Evolutionary conservation across 1,140 invertebrate species (phyloP).

Genomic region (Dinothrombium tinctorium): DNA sequence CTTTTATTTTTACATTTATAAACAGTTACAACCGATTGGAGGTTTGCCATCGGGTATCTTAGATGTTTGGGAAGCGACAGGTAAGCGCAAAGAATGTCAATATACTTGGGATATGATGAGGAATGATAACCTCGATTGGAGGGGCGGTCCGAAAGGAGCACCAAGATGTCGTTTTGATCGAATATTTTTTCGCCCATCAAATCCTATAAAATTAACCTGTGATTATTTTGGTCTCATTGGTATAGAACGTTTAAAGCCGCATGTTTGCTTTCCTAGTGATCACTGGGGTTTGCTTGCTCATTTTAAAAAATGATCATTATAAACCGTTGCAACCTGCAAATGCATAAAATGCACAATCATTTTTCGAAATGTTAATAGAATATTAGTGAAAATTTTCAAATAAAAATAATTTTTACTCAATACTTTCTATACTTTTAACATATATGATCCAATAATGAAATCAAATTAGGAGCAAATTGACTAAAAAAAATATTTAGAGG

Average conservation of each 20-base stretch:
- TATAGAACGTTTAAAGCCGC: conserved; percentile 26
- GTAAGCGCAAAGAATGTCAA: conserved; percentile 25
- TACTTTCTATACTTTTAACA: too few species aligned
- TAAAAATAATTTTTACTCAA: too few species aligned
- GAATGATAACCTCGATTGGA: conserved; percentile 24
- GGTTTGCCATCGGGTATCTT: conserved; percentile 20
- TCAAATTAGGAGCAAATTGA: too few species aligned
- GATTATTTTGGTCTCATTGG: conserved; percentile 33
- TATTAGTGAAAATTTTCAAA: too few species aligned
- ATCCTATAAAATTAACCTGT: conserved; percentile 19
- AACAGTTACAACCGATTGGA: conserved; percentile 16
- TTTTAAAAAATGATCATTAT: too few species aligned
- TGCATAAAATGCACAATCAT: too few species aligned
- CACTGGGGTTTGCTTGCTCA: conserved; percentile 31
- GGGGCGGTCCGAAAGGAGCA: neutral
- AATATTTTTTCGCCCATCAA: conserved; percentile 24
- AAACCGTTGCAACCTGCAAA: too few species aligned
- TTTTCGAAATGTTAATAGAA: too few species aligned
- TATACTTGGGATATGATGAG: conserved; percentile 33
- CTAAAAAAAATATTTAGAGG: too few species aligned
- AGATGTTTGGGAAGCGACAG: conserved; percentile 32
- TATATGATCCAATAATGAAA: too few species aligned
- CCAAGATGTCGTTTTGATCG: conserved; percentile 30
- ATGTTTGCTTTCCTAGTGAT: conserved; percentile 32
- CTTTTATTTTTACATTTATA: neutral